phyloP scores from a whole-genome alignment of 2,113 vertebrate species.

The Erythrocercus mccallii region DNA sequence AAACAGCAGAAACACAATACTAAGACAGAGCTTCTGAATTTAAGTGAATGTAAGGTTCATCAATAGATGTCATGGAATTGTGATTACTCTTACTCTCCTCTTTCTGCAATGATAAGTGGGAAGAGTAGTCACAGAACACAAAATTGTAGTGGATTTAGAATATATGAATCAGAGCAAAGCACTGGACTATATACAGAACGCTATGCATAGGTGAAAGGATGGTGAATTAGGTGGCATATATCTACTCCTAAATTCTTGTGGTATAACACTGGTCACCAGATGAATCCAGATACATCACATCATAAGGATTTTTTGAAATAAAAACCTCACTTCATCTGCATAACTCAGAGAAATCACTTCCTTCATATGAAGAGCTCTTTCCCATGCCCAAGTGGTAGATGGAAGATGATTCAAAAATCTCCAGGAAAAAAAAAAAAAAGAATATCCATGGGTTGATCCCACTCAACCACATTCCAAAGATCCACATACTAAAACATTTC shows the following conservation, averaged over 20 bases:
- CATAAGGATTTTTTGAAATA: neutral
- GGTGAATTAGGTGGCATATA: neutral
- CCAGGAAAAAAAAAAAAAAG: neutral
- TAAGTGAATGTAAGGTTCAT: neutral
- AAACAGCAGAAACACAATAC: neutral
- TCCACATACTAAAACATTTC: neutral
- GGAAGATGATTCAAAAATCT: neutral
- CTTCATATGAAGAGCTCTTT: neutral
- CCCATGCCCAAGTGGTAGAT: neutral
- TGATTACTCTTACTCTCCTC: neutral
- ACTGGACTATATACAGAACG: neutral
- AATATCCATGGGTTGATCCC: neutral
- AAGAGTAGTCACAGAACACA: neutral
- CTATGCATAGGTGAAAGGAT: neutral
- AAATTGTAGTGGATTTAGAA: neutral
- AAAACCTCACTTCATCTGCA: neutral
- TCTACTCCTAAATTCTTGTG: neutral
- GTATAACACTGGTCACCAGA: neutral
- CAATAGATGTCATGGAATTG: neutral
- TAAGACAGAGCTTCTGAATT: neutral
- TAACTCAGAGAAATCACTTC: neutral
- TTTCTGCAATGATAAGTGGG: neutral
- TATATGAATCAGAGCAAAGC: neutral
- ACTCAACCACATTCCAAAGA: neutral
- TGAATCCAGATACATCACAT: neutral